Evolutionary conservation across 2,113 vertebrate species (phyloP).

Genomic region (Sorex araneus): DNA sequence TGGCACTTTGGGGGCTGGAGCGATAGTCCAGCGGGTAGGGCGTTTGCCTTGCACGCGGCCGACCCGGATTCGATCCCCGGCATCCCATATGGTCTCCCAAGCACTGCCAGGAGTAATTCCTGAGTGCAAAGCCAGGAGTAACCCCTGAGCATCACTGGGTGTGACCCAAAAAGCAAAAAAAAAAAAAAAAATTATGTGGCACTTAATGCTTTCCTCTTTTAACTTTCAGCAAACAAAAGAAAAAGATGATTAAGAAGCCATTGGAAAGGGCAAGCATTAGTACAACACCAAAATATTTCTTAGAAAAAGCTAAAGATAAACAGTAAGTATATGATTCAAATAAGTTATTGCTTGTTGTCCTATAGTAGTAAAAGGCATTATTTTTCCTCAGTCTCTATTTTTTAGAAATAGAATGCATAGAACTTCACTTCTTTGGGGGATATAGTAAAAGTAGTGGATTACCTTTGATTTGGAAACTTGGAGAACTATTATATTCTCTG

Average conservation of each 20-base stretch:
- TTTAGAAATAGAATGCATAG: slow-evolving; percentile 56
- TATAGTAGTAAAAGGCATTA: slow-evolving; percentile 14
- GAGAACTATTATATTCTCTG: slow-evolving; percentile 48
- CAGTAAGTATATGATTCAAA: slow-evolving; percentile 82
- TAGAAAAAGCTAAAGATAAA: slow-evolving; percentile 88
- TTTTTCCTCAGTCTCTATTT: slow-evolving; percentile 45
- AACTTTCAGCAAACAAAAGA: slow-evolving; percentile 94
- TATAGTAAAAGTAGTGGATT: slow-evolving; percentile 4
- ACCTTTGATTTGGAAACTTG: slow-evolving; percentile 35
- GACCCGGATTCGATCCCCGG: too few species aligned
- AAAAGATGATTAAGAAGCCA: slow-evolving; percentile 94
- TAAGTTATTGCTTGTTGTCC: not conserved
- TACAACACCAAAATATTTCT: slow-evolving; percentile 93
- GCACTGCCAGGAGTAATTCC: too few species aligned
- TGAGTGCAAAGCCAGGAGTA: too few species aligned
- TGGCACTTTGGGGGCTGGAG: too few species aligned
- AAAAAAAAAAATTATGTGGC: slow-evolving; percentile 47
- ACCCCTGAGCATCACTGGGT: too few species aligned
- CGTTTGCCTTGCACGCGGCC: too few species aligned
- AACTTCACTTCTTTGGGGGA: not conserved
- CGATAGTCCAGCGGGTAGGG: too few species aligned
- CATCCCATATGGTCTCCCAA: too few species aligned
- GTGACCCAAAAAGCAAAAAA: too few species aligned
- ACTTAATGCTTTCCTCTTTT: slow-evolving; percentile 62
- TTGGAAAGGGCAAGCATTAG: slow-evolving; percentile 93